Conservation (phyloP, 2,113 vertebrate genomes). For the Connochaetes taurinus region DNA sequence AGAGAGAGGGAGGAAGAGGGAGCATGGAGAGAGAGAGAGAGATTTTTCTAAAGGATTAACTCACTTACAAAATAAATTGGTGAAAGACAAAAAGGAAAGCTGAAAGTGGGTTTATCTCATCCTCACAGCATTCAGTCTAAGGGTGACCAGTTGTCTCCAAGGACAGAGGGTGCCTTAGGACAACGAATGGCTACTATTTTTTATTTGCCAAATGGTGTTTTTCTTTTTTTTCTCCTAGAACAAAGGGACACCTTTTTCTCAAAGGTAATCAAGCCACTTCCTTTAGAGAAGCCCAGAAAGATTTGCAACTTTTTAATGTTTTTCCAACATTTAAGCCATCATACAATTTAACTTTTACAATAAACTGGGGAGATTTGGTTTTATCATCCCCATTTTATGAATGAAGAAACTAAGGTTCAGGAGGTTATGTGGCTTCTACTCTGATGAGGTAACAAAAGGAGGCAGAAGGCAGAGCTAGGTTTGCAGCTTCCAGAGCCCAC, state of each 20-base stretch:
- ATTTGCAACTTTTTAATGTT: neutral
- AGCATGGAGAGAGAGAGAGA: neutral
- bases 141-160: neutral
- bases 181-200: neutral
- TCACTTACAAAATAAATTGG: neutral
- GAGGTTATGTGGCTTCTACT: neutral
- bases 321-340: neutral
- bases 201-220: neutral
- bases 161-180: neutral
- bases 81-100: neutral
- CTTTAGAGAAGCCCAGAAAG: slow-evolving; percentile 15
- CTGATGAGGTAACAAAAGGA: neutral
- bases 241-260: neutral
- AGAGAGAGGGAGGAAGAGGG: neutral
- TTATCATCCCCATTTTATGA: neutral
- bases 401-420: neutral
- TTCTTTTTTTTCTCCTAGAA: neutral
- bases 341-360: neutral
- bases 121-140: neutral
- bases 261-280: slow-evolving; percentile 14
- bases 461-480: neutral
- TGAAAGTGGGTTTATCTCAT: neutral
- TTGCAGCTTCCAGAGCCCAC: neutral
- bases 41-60: neutral
- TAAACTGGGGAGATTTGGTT: neutral